phyloP scores from a whole-genome alignment of 2,888 invertebrate species.

The Eumacrocentrus americanus region DNA sequence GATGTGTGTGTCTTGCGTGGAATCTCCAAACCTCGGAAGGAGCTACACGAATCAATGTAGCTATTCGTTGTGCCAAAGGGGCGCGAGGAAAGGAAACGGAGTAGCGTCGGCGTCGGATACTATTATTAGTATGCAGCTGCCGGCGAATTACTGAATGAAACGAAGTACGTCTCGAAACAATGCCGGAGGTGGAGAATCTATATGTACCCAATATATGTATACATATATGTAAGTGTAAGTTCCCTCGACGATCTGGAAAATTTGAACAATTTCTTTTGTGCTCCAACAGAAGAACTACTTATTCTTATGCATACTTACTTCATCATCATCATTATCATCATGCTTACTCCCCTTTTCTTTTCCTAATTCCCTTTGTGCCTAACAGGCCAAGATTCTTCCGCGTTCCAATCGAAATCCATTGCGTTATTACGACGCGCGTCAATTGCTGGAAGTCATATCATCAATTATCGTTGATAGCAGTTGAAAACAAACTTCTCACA shows the following conservation, averaged over 20 bases:
- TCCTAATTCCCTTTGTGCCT: background rate
- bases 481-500: no score
- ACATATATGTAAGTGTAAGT: slow-evolving; percentile 1
- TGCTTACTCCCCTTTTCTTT: background rate
- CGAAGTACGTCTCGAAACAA: slow-evolving; percentile 51
- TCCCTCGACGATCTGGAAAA: background rate
- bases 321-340: background rate
- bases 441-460: slow-evolving; percentile 19
- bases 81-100: slow-evolving; percentile 32
- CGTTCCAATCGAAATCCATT: slow-evolving; percentile 22
- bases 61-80: slow-evolving; percentile 16
- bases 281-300: background rate
- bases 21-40: slow-evolving; percentile 12
- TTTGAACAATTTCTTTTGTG: background rate
- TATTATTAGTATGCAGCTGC: slow-evolving; percentile 57
- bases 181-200: slow-evolving; percentile 31
- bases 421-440: slow-evolving; percentile 18
- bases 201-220: slow-evolving; percentile 2
- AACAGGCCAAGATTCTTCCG: slow-evolving; percentile 1
- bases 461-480: slow-evolving; percentile 21
- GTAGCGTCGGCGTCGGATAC: slow-evolving; percentile 47
- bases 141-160: slow-evolving; percentile 54
- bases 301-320: background rate
- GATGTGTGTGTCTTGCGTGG: background rate
- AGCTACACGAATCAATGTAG: slow-evolving; percentile 21